A percentile compares a stretch with the other conserved stretches of the same genome.
These are phyloP conservation scores for Cheilosia pagana DNA, from an alignment of 2,888 invertebrate genomes.

Conservation along the genomic window DNA sequence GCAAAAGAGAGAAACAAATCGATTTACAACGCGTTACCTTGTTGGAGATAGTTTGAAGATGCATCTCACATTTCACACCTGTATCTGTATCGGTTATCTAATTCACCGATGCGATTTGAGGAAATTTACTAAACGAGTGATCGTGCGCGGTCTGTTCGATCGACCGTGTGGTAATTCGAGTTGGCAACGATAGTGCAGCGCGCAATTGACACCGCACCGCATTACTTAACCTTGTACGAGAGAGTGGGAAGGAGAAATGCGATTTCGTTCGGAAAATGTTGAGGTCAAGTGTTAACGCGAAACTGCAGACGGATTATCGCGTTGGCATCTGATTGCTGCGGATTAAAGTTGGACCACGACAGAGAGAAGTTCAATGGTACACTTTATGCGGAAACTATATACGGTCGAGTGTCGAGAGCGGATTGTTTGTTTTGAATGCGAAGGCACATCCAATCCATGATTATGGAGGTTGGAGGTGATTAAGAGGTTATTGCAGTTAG, in stretches of 20 bases:
- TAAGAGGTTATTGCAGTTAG: constrained; percentile 43
- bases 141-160: constrained; percentile 15
- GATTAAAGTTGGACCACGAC: constrained; percentile 1
- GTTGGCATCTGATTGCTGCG: constrained; percentile 17
- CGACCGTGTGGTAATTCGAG: constrained; percentile 54
- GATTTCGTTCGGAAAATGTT: constrained; percentile 45
- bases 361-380: constrained; percentile 43
- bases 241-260: constrained; percentile 50
- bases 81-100: constrained; percentile 56
- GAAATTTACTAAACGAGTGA: constrained; percentile 50
- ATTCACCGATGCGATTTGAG: constrained; percentile 47
- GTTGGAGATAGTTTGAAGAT: constrained; percentile 13
- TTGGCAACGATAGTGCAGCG: constrained; percentile 38
- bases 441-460: background rate
- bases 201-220: constrained; percentile 67
- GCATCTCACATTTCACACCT: constrained; percentile 70
- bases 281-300: constrained; percentile 64
- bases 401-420: background rate
- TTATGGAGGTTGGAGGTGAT: constrained; percentile 23
- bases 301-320: constrained; percentile 25
- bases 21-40: constrained; percentile 28
- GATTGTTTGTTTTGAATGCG: constrained; percentile 4
- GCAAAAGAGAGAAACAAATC: constrained; percentile 72
- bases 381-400: constrained; percentile 23
- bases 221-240: constrained; percentile 67